A percentile compares a stretch with the other conserved stretches of the same genome.
These are phyloP conservation scores for Teinopalpus imperialis DNA, from an alignment of 2,888 invertebrate genomes.

Conservation along the genomic window DNA sequence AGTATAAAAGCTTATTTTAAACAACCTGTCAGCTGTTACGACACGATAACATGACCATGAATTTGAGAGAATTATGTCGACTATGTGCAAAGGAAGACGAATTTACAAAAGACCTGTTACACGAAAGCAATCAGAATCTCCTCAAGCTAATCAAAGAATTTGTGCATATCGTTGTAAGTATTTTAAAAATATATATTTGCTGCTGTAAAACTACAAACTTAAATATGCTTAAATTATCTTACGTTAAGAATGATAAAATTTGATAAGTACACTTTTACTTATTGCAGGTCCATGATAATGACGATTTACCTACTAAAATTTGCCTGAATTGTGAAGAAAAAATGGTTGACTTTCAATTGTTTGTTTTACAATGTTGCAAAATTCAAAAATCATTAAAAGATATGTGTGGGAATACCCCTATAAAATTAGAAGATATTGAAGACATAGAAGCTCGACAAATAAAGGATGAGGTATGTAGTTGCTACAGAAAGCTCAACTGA, in stretches of 20 bases:
- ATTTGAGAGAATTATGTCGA: conserved; percentile 63
- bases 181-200: not conserved
- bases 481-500: not conserved
- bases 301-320: conserved; percentile 64
- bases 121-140: conserved; percentile 60
- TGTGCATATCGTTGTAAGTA: conserved; percentile 62
- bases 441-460: conserved; percentile 7
- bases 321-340: conserved; percentile 73
- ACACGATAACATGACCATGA: conserved; percentile 28
- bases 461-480: conserved; percentile 13
- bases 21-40: conserved; percentile 12
- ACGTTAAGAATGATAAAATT: not conserved
- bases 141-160: conserved; percentile 64
- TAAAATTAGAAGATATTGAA: conserved; percentile 57
- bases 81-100: conserved; percentile 67
- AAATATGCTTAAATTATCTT: conserved; percentile 3
- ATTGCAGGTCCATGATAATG: conserved; percentile 60
- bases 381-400: conserved; percentile 59
- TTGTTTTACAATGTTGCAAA: conserved; percentile 68
- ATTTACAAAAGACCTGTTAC: conserved; percentile 65
- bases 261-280: not conserved
- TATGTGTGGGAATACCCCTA: conserved; percentile 40
- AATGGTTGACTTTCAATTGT: conserved; percentile 69
- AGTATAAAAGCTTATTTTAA: not conserved
- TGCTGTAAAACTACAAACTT: not conserved